Evolutionary conservation across 2,113 vertebrate genomes (phyloP).

Genomic region (Platichthys stellatus): DNA sequence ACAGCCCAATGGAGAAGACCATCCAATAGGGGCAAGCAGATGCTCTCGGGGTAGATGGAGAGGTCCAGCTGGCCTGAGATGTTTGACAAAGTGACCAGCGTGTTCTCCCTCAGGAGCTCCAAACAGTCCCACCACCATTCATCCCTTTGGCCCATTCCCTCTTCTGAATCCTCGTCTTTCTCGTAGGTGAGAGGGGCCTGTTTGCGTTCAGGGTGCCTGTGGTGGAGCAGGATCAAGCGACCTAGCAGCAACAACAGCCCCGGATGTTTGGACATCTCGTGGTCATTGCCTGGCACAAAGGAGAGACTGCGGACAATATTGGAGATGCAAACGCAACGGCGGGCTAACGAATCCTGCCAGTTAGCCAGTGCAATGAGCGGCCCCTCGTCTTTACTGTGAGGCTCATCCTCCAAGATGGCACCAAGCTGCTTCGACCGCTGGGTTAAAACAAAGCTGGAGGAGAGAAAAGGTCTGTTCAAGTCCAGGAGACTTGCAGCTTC

Average conservation of each 20-base stretch:
- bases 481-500: constrained; percentile 77
- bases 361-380: constrained; percentile 92
- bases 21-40: constrained; percentile 96
- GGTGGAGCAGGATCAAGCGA: constrained; percentile 95
- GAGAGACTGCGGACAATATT: constrained; percentile 99
- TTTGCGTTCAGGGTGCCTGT: constrained; percentile 96
- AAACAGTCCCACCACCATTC: constrained; percentile 99
- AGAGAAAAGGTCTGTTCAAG: constrained; percentile 83
- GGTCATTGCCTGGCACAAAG: constrained; percentile 97
- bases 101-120: constrained; percentile 97
- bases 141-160: constrained; percentile 92
- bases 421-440: constrained; percentile 81
- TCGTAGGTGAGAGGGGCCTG: constrained; percentile 97
- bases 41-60: constrained; percentile 95
- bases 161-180: constrained; percentile 97
- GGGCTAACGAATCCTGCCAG: constrained; percentile 97
- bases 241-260: constrained; percentile 95
- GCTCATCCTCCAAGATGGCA: constrained; percentile 96
- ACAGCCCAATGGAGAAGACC: constrained; percentile 99
- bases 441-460: constrained; percentile 77
- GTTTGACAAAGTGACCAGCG: constrained; percentile 96
- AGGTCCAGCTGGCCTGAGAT: constrained; percentile 98
- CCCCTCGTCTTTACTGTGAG: constrained; percentile 97
- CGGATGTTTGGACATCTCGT: constrained; percentile 98
- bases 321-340: constrained; percentile 95